A percentile compares a stretch with the other conserved stretches of the same genome.
Conservation (phyloP, 2,888 invertebrate genomes). For the Malachius bipustulatus region DNA sequence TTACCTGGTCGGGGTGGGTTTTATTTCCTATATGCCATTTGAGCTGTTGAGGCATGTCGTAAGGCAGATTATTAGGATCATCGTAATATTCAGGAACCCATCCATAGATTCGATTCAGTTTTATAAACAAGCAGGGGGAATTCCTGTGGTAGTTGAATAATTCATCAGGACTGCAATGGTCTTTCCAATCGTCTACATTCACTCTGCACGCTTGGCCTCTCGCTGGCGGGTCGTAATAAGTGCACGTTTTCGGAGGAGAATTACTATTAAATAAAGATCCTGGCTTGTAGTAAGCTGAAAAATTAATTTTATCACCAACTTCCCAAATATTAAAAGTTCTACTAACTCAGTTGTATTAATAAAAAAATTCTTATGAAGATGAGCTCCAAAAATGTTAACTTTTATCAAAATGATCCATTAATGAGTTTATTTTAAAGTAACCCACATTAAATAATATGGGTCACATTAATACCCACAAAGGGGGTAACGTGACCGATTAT, state of each 20-base stretch:
- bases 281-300: constrained; percentile 24
- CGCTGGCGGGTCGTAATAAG: constrained; percentile 22
- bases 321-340: too few species aligned
- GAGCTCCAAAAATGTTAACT: too few species aligned
- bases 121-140: constrained; percentile 83
- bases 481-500: too few species aligned
- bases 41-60: constrained; percentile 56
- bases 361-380: too few species aligned
- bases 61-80: constrained; percentile 51
- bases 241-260: constrained; percentile 23
- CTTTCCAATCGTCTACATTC: constrained; percentile 59
- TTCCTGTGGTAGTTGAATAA: constrained; percentile 80
- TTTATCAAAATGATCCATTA: too few species aligned
- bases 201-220: constrained; percentile 71
- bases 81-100: constrained; percentile 74
- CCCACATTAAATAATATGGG: too few species aligned
- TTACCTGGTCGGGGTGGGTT: constrained; percentile 5
- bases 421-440: too few species aligned
- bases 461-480: too few species aligned
- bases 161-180: constrained; percentile 68
- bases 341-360: too few species aligned
- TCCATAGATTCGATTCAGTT: constrained; percentile 83
- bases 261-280: constrained; percentile 26
- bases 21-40: constrained; percentile 49
- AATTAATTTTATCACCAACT: too few species aligned